phyloP scores from a whole-genome alignment of 2,888 invertebrate genomes.

The Aspidiotus destructor region DNA sequence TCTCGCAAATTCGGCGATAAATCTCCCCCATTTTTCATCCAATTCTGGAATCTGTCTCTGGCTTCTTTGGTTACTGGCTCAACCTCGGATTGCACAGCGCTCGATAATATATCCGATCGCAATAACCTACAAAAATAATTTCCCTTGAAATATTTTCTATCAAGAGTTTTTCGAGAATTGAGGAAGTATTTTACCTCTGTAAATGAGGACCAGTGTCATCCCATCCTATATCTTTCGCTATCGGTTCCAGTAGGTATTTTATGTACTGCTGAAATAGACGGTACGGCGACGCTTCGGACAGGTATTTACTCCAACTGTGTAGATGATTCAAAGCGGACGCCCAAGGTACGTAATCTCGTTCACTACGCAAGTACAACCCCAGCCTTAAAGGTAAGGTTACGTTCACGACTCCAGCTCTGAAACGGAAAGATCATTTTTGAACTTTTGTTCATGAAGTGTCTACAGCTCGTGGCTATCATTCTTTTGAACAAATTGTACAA shows the following conservation, averaged over 20 bases:
- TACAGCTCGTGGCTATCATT: too few species aligned
- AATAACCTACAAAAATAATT: conserved; percentile 51
- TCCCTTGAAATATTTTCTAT: neutral
- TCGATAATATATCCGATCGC: conserved; percentile 58
- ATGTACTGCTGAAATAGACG: conserved; percentile 56
- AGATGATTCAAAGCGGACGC: conserved; percentile 65
- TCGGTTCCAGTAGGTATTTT: conserved; percentile 50
- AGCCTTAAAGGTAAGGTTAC: conserved; percentile 56
- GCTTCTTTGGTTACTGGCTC: conserved; percentile 60
- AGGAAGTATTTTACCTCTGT: conserved; percentile 47
- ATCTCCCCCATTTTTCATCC: conserved; percentile 56
- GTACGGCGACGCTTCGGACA: conserved; percentile 60
- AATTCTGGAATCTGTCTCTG: conserved; percentile 56
- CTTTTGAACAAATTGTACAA: too few species aligned
- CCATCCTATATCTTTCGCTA: conserved; percentile 55
- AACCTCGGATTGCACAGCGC: conserved; percentile 63
- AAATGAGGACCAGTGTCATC: conserved; percentile 54
- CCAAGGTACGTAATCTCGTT: conserved; percentile 76
- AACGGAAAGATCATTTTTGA: conserved; percentile 38
- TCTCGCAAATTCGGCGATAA: conserved; percentile 66
- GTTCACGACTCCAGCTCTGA: conserved; percentile 54
- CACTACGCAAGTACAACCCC: conserved; percentile 56
- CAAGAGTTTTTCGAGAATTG: neutral
- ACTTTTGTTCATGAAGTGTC: neutral
- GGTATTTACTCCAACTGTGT: conserved; percentile 59